These are phyloP conservation scores for Habroteleia sp. DNA, from an alignment of 2,888 invertebrate genomes.

Conservation along the genomic window DNA sequence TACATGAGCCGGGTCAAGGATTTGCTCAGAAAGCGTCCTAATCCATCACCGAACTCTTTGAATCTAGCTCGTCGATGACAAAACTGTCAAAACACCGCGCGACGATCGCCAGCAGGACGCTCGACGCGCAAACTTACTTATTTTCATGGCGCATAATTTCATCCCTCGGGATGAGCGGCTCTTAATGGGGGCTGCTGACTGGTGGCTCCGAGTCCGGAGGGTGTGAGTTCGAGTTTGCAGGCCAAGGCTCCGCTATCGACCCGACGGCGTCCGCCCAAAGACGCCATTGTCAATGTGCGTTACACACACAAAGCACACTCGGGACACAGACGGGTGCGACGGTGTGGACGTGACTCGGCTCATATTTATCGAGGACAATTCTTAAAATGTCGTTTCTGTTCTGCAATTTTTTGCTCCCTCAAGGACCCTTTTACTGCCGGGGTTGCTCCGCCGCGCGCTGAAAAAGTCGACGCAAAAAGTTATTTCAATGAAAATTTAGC, in stretches of 20 bases:
- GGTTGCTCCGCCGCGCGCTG: slow-evolving; percentile 15
- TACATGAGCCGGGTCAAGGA: slow-evolving; percentile 42
- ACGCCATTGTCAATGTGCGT: slow-evolving; percentile 71
- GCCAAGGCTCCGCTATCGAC: slow-evolving; percentile 74
- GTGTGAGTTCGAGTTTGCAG: slow-evolving; percentile 62
- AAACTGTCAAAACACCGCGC: slow-evolving; percentile 39
- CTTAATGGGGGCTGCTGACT: slow-evolving; percentile 59
- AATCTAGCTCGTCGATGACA: slow-evolving; percentile 31
- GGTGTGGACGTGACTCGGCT: slow-evolving; percentile 25
- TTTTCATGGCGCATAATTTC: slow-evolving; percentile 63
- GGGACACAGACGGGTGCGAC: not conserved
- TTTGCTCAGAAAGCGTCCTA: slow-evolving; percentile 38
- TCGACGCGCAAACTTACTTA: slow-evolving; percentile 54
- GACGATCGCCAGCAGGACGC: slow-evolving; percentile 14
- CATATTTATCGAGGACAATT: slow-evolving; percentile 51
- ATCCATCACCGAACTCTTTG: slow-evolving; percentile 50
- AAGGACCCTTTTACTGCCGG: slow-evolving; percentile 31
- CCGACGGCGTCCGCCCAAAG: slow-evolving; percentile 73
- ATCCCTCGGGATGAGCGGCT: slow-evolving; percentile 58
- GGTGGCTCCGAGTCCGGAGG: slow-evolving; percentile 48
- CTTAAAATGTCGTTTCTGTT: slow-evolving; percentile 41
- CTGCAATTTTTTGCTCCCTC: slow-evolving; percentile 43
- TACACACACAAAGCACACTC: slow-evolving; percentile 13
- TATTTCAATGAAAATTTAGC: slow-evolving; percentile 43
- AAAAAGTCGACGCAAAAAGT: slow-evolving; percentile 36